A percentile compares a stretch with the other conserved stretches of the same genome.
These are phyloP conservation scores for Odontesthes bonariensis DNA, from an alignment of 2,113 vertebrate genomes.

Conservation along the genomic window DNA sequence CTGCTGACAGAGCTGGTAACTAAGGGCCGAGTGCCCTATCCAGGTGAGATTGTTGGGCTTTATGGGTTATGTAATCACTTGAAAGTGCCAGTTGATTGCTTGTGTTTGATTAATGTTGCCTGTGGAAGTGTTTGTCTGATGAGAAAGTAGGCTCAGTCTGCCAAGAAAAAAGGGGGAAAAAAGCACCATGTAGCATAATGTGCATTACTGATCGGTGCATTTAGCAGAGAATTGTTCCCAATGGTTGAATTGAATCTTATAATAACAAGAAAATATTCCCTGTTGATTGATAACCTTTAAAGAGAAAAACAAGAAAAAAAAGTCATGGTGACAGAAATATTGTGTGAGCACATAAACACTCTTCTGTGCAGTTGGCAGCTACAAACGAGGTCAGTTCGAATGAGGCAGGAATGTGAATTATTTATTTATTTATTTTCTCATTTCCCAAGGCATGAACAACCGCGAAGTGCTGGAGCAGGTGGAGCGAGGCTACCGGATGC, in stretches of 20 bases:
- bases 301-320: not conserved
- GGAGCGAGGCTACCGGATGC: slow-evolving; percentile 98
- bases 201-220: slow-evolving; percentile 41
- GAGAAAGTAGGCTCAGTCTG: not conserved
- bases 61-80: slow-evolving; percentile 7
- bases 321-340: not conserved
- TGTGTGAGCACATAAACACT: not conserved
- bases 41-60: slow-evolving; percentile 85
- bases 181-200: slow-evolving; percentile 56
- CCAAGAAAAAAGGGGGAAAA: slow-evolving; percentile 33
- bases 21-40: slow-evolving; percentile 98
- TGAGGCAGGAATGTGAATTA: not conserved
- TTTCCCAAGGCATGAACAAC: slow-evolving; percentile 95
- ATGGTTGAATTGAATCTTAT: not conserved
- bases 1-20: slow-evolving; percentile 98
- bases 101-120: slow-evolving; percentile 18
- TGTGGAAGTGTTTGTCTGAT: not conserved
- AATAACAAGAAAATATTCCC: not conserved
- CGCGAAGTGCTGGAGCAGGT: slow-evolving; percentile 99
- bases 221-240: slow-evolving; percentile 52
- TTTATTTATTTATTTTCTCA: not conserved
- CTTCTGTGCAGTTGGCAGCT: not conserved
- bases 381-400: slow-evolving; percentile 1
- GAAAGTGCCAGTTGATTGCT: slow-evolving; percentile 16
- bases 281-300: not conserved